Conservation (phyloP, 2,113 vertebrate genomes). For the Carassius gibelio region DNA sequence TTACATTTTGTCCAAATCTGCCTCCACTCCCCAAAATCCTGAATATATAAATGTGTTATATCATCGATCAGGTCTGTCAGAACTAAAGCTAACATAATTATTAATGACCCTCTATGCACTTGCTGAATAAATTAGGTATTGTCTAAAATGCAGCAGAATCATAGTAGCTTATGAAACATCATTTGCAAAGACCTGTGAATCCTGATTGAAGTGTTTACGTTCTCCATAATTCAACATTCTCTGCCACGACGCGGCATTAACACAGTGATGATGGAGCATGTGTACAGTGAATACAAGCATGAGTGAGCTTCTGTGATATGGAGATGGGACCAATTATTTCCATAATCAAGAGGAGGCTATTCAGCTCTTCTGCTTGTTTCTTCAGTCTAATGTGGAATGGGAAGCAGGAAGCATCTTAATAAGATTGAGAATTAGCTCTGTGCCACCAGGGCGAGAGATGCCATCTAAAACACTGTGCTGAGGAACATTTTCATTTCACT, state of each 20-base stretch:
- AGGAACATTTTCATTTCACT: constrained; percentile 23
- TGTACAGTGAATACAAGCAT: constrained; percentile 42
- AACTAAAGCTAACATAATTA: constrained; percentile 2
- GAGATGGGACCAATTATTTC: constrained; percentile 54
- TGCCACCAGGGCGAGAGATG: constrained; percentile 25
- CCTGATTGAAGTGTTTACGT: constrained; percentile 56
- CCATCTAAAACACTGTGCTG: constrained; percentile 2
- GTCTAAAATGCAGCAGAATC: constrained; percentile 26
- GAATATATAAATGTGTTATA: not conserved
- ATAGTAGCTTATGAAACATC: not conserved
- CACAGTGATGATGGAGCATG: constrained; percentile 49
- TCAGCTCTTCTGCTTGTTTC: constrained; percentile 41
- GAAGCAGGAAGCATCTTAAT: constrained; percentile 52
- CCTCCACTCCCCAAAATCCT: not conserved
- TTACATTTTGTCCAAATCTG: not conserved
- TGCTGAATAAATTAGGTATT: constrained; percentile 27
- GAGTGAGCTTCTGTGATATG: constrained; percentile 51
- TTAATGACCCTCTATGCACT: not conserved
- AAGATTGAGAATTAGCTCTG: constrained; percentile 51
- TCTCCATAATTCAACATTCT: constrained; percentile 37
- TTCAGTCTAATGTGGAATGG: constrained; percentile 36
- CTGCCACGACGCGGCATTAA: constrained; percentile 41
- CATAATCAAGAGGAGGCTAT: constrained; percentile 56
- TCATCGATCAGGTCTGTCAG: not conserved
- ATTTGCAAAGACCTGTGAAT: not conserved